These are phyloP conservation scores for Archips xylosteana DNA, from an alignment of 2,888 invertebrate genomes.

Conservation along the genomic window DNA sequence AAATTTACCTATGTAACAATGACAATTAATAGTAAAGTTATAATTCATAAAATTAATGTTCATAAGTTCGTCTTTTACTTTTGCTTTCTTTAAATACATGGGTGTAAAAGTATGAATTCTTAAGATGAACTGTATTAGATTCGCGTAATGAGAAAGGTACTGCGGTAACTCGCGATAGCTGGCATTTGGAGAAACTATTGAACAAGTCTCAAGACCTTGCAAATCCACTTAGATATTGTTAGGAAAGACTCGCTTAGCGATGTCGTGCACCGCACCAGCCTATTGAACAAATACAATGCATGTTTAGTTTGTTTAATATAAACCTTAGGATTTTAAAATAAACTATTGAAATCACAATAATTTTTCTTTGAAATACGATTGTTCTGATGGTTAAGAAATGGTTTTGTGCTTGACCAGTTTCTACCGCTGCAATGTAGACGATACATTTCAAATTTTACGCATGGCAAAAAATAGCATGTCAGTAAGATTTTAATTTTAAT, in stretches of 20 bases:
- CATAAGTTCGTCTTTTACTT: not conserved
- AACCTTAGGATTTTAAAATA: not conserved
- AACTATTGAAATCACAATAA: not conserved
- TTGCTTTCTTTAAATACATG: not conserved
- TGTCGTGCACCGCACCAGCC: conserved; percentile 23
- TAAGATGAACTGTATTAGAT: conserved; percentile 3
- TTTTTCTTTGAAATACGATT: not conserved
- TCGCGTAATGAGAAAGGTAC: conserved; percentile 20
- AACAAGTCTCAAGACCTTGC: conserved; percentile 50
- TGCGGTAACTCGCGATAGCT: conserved; percentile 35
- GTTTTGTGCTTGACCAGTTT: not conserved
- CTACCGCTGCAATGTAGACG: not conserved
- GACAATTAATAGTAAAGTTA: not conserved
- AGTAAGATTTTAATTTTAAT: no score
- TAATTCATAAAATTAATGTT: conserved; percentile 13
- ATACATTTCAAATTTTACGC: not conserved
- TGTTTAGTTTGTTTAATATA: not conserved
- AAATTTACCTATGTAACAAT: not conserved
- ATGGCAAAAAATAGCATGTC: not conserved
- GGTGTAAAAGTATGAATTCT: not conserved
- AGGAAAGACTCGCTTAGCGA: conserved; percentile 41
- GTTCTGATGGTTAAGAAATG: not conserved
- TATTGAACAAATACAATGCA: conserved; percentile 21
- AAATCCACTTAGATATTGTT: conserved; percentile 51
- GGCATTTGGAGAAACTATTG: conserved; percentile 52